phyloP scores from a whole-genome alignment of 1,140 invertebrate genomes.

The Potamilus streckersoni region DNA sequence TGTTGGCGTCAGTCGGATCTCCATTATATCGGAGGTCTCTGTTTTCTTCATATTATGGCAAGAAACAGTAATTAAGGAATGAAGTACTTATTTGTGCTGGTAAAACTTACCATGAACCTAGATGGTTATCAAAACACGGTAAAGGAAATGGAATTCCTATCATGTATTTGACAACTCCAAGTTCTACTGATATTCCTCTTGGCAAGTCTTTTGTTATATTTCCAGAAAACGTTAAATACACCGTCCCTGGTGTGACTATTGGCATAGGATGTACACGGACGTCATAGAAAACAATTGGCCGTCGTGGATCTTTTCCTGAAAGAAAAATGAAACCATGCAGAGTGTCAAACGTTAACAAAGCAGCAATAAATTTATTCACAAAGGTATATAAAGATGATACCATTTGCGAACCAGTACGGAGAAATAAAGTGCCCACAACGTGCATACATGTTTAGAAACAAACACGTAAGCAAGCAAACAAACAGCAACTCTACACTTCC shows the following conservation, averaged over 20 bases:
- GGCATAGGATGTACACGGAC: conserved; percentile 48
- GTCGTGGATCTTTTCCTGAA: conserved; percentile 36
- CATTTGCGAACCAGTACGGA: no score
- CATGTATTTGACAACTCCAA: conserved; percentile 53
- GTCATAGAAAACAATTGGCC: conserved; percentile 38
- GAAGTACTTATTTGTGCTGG: no score
- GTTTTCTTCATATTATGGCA: no score
- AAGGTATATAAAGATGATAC: no score
- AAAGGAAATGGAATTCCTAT: conserved; percentile 49
- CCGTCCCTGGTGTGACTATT: conserved; percentile 48
- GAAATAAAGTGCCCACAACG: no score
- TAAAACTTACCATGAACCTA: conserved; percentile 53
- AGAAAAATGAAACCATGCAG: conserved; percentile 6
- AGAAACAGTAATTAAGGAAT: no score
- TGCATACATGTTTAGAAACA: no score
- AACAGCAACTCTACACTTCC: no score
- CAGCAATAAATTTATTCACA: no score
- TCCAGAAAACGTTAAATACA: conserved; percentile 45
- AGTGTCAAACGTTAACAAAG: background rate
- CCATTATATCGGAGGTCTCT: no score
- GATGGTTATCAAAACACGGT: conserved; percentile 45
- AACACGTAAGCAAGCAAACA: no score
- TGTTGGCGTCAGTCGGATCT: no score
- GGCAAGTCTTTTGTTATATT: conserved; percentile 51
- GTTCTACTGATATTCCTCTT: conserved; percentile 43